These are phyloP conservation scores for Aselliscus stoliczkanus DNA, from an alignment of 2,797 vertebrate genomes.

Conservation along the genomic window DNA sequence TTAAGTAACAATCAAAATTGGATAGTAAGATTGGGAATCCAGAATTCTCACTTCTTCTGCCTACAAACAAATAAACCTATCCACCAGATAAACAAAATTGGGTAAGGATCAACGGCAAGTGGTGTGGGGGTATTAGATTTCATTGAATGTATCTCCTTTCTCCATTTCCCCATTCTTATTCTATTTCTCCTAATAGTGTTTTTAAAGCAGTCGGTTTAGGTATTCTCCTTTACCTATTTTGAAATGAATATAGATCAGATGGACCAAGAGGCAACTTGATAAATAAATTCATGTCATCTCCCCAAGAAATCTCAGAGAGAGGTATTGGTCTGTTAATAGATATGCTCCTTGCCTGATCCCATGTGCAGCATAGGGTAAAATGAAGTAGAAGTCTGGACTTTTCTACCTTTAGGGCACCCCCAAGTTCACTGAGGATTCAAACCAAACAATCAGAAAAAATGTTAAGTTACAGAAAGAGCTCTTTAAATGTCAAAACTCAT, in stretches of 20 bases:
- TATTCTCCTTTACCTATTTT: background rate
- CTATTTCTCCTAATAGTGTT: background rate
- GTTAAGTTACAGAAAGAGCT: background rate
- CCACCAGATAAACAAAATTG: background rate
- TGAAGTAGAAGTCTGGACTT: background rate
- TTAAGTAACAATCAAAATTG: background rate
- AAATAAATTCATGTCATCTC: background rate
- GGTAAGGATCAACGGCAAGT: background rate
- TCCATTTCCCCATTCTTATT: background rate
- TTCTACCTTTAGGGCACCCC: background rate
- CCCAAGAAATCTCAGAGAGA: background rate
- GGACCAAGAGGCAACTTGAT: background rate
- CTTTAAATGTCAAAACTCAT: background rate
- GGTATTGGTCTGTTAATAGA: background rate
- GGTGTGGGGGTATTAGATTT: fast-evolving
- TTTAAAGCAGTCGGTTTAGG: background rate
- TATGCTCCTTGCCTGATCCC: background rate
- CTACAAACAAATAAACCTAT: background rate
- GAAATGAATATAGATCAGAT: background rate
- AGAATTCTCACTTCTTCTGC: background rate
- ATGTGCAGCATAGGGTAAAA: background rate
- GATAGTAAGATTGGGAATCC: background rate
- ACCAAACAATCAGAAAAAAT: background rate
- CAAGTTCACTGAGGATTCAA: background rate
- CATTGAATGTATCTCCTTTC: background rate